Conservation (phyloP, 2,113 vertebrate genomes). For the Rissa tridactyla region DNA sequence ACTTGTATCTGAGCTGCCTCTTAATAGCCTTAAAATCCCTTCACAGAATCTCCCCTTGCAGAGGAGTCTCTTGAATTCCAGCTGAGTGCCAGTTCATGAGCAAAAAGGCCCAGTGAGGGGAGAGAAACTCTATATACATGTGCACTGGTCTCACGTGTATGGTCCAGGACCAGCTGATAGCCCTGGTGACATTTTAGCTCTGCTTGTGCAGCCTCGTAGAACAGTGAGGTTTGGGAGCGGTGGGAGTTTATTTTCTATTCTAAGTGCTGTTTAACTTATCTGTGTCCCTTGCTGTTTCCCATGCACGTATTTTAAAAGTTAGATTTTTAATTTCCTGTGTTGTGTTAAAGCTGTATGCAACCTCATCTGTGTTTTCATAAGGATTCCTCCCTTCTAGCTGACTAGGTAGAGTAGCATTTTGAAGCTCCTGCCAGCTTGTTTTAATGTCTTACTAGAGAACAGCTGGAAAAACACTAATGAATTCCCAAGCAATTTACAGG, state of each 20-base stretch:
- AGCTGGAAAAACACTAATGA: slow-evolving; percentile 47
- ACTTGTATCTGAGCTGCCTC: neutral
- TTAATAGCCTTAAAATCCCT: neutral
- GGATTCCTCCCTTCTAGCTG: slow-evolving; percentile 44
- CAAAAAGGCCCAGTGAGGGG: neutral
- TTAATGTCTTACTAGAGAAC: slow-evolving; percentile 2
- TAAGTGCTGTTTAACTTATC: neutral
- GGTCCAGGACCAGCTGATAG: slow-evolving; percentile 13
- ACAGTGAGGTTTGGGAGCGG: neutral
- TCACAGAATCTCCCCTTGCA: neutral
- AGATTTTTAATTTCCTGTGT: slow-evolving; percentile 64
- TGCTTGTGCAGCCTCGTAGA: neutral
- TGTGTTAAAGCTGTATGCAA: slow-evolving; percentile 25
- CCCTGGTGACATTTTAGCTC: slow-evolving; percentile 37
- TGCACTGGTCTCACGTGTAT: neutral
- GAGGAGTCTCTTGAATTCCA: slow-evolving; percentile 1
- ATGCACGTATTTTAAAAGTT: neutral
- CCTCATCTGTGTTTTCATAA: slow-evolving; percentile 63
- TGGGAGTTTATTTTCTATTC: neutral
- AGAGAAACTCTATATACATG: neutral
- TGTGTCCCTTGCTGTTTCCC: neutral
- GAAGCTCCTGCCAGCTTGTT: slow-evolving; percentile 21
- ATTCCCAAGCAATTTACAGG: slow-evolving; percentile 24
- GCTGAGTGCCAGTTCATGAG: neutral
- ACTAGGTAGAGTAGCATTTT: slow-evolving; percentile 11